Conservation (phyloP, 1,140 invertebrate genomes). For the Bombus terrestris region DNA sequence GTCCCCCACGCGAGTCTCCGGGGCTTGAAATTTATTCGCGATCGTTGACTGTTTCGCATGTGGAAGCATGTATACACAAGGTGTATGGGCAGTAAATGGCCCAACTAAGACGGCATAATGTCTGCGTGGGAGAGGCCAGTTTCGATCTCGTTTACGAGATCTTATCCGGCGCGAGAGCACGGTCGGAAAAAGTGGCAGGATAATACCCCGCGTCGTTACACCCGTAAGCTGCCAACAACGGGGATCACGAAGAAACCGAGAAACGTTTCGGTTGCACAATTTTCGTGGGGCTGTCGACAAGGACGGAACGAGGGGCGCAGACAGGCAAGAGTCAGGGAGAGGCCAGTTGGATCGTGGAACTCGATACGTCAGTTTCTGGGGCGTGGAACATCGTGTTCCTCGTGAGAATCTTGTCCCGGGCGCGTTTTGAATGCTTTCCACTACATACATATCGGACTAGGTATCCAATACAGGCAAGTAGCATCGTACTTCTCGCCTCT, state of each 20-base stretch:
- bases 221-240: slow-evolving; percentile 14
- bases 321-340: neutral
- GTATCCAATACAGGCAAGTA: neutral
- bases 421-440: slow-evolving; percentile 49
- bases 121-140: slow-evolving; percentile 61
- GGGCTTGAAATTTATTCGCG: slow-evolving; percentile 25
- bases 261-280: slow-evolving; percentile 55
- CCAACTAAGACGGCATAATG: slow-evolving; percentile 51
- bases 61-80: slow-evolving; percentile 47
- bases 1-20: neutral
- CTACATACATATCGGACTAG: neutral
- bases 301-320: slow-evolving; percentile 2
- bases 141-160: slow-evolving; percentile 67
- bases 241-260: slow-evolving; percentile 53
- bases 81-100: slow-evolving; percentile 48
- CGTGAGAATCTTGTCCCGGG: slow-evolving; percentile 59
- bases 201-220: slow-evolving; percentile 42
- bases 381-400: slow-evolving; percentile 55
- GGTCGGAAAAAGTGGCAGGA: slow-evolving; percentile 43
- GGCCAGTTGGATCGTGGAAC: slow-evolving; percentile 58
- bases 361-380: slow-evolving; percentile 63
- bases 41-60: slow-evolving; percentile 23
- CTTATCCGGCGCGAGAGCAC: slow-evolving; percentile 49
- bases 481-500: slow-evolving; percentile 2
- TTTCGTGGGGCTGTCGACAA: slow-evolving; percentile 40